Evolutionary conservation across 2,888 invertebrate genomes (phyloP), one percentile per base, ranked within the genome.

Genomic region (Boloria euphrosyne): DNA sequence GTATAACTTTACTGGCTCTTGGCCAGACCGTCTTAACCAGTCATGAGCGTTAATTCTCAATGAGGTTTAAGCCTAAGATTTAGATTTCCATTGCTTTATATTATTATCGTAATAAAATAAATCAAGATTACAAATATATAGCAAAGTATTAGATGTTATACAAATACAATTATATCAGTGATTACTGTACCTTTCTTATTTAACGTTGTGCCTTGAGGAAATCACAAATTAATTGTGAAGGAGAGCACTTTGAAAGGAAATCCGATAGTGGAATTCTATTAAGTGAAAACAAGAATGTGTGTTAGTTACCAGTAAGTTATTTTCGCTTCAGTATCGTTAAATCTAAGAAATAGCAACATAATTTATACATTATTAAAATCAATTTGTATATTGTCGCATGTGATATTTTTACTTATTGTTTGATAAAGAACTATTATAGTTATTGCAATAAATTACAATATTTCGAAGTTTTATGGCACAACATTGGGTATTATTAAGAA

Each of bases 1-100:
- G 54, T 69, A 68, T 70, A 64, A 61, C 68, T 66, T 60, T 47
- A 64, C 61, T 70, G 68, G 68, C 70, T 64, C 55, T 54, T 59
- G 52, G 63, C 66, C 70, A 70, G 62, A 14, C 55, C 53, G 66
- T 66, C 62, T 62, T 53, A 64, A 60, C 57, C 61, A 66, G 63
- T 66, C 63, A 58, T 52, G 61, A 66, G 44, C 57, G 50, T 58
- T 65, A 66, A 62, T 68, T 67, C 65, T 43, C 65, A 67, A 69
- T 67, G 58, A 67, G 62, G 53, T 38, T 66, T 58, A 52, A 58
- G 50, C 57, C 14, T 51, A 51, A 17, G 50, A 44, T 64, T 51
- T 27, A 46, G 22, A 51, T 14, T 53, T 54, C 13, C 38, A 54
- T 49, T 44, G 46, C 63, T 51, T 43, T n/a, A 18, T 3, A 51